Base-by-base conservation (phyloP, 2,888 invertebrate genomes). In the Drosophila conformis region DNA sequence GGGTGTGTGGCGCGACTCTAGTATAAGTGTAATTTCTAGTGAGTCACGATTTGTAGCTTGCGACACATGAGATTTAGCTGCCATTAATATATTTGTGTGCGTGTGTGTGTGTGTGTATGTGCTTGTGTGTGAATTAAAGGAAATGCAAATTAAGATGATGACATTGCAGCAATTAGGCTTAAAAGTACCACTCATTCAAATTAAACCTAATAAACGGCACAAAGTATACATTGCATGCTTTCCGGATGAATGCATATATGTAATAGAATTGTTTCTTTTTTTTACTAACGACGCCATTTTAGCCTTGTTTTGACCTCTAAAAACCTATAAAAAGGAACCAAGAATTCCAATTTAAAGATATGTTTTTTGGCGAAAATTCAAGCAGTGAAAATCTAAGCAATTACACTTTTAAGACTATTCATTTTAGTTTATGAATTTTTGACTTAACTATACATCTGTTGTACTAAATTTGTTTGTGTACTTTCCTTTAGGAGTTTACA, bases 91-190 rank as follows among this genome's bases (percentile, higher is more conserved):
- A 8, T 13, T 13, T 18, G 10, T 46, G 13, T 38, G 35, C 33
- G 33, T n/a, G n/a, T 31, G 7, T 59, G 5, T 59, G 5, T 36
- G 33, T 38, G 51, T 15, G 49, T 48, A 29, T 36, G 46, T 27
- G 27, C 31, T 31, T 42, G 53, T 10, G 27, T 35, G 3, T 36
- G 21, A 40, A 40, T 58, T 46, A 18, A 51, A 57, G 25, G 3
- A 57, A 66, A 72, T 73, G 73, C 40, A 64, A 73, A 68, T 72
- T 67, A 60, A 36, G 52, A 67, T 60, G 65, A 62, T 58, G 61
- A 31, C 54, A 75, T 49, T 25, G 25, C 66, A 59, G 38, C 54
- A 53, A 61, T 65, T 69, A 56, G 40, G n/a, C 27, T 36, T 21
- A 18, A 46, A 49, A 46, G 21, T 54, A 54, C 25, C 36, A 54